A percentile compares a stretch with the other conserved stretches of the same genome.
Evolutionary conservation across 2,113 vertebrate genomes (phyloP).

Genomic region (Anthoscopus minutus): DNA sequence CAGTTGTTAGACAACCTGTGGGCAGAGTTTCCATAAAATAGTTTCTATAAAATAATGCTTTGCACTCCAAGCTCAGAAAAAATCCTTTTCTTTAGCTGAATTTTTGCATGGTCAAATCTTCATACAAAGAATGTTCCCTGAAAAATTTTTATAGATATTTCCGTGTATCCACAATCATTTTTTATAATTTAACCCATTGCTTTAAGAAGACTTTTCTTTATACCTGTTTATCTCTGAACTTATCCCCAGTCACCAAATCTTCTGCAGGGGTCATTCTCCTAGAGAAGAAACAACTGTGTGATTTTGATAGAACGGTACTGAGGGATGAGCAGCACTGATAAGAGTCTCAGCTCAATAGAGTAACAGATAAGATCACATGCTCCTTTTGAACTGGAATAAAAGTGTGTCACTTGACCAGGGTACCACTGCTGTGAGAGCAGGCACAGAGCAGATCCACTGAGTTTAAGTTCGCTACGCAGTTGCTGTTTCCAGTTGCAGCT

Average conservation of each 20-base stretch:
- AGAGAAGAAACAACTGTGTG: neutral
- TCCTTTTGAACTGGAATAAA: neutral
- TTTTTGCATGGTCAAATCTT: neutral
- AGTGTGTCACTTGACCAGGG: neutral
- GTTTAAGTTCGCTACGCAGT: neutral
- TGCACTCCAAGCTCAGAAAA: fast-evolving
- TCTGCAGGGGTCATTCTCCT: neutral
- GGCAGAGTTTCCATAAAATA: neutral
- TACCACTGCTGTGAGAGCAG: neutral
- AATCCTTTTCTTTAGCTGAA: neutral
- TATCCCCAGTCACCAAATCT: neutral
- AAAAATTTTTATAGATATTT: neutral
- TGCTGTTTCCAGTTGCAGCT: neutral
- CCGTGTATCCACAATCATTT: neutral
- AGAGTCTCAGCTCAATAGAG: neutral
- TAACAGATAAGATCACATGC: neutral
- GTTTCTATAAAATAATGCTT: neutral
- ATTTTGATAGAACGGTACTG: neutral
- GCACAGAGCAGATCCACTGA: neutral
- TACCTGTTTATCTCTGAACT: fast-evolving
- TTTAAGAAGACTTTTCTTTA: neutral
- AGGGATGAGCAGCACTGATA: neutral
- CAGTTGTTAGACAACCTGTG: neutral
- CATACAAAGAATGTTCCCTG: neutral
- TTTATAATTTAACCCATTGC: neutral